These are phyloP conservation scores for Diaphora mendica DNA, from an alignment of 2,888 invertebrate genomes.

Conservation along the genomic window DNA sequence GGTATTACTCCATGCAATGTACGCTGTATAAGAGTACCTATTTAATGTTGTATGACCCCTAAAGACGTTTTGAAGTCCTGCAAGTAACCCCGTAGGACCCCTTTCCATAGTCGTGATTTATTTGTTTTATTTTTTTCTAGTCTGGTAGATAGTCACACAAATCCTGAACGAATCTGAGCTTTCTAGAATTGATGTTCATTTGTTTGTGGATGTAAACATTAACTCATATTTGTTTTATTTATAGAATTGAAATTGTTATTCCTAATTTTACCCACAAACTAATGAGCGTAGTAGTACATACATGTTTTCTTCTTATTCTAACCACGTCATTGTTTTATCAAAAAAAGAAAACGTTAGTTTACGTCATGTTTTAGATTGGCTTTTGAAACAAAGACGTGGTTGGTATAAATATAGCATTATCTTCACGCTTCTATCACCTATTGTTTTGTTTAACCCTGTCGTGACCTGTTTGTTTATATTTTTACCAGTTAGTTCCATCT, in stretches of 20 bases:
- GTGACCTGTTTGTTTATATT: conserved; percentile 65
- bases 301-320: conserved; percentile 60
- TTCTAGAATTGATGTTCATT: conserved; percentile 75
- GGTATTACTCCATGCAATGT: conserved; percentile 51
- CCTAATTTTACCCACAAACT: conserved; percentile 64
- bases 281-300: conserved; percentile 74
- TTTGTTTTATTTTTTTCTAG: conserved; percentile 56
- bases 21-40: conserved; percentile 44
- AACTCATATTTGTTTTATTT: conserved; percentile 3
- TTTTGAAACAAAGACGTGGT: conserved; percentile 68
- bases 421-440: conserved; percentile 79
- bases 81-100: conserved; percentile 50
- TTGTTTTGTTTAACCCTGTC: conserved; percentile 83
- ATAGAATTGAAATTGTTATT: background rate
- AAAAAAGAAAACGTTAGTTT: conserved; percentile 22
- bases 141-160: conserved; percentile 74
- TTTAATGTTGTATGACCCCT: conserved; percentile 51
- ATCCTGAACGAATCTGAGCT: conserved; percentile 84
- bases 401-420: conserved; percentile 59
- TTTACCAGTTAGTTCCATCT: conserved; percentile 51
- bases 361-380: conserved; percentile 24
- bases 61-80: conserved; percentile 56
- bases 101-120: conserved; percentile 50
- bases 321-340: conserved; percentile 68
- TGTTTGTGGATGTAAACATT: conserved; percentile 66